These are phyloP conservation scores for Pseudomugil gertrudae DNA, from an alignment of 2,797 vertebrate species.

Conservation along the genomic window DNA sequence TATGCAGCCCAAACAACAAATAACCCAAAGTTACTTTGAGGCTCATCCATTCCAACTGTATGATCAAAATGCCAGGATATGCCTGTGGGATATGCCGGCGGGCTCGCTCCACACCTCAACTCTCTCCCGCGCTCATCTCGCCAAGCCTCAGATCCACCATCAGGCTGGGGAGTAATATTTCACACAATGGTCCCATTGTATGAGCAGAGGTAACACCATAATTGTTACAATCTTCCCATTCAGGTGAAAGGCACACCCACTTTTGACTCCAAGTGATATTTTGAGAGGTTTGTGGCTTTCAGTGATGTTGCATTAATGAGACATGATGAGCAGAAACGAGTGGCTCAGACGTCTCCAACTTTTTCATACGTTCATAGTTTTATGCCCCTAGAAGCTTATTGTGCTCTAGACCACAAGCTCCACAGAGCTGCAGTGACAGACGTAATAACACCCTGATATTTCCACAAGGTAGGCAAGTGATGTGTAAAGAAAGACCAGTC, in stretches of 20 bases:
- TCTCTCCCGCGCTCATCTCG: slow-evolving; percentile 47
- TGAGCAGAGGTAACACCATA: slow-evolving; percentile 66
- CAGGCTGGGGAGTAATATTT: slow-evolving; percentile 51
- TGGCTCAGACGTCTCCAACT: slow-evolving; percentile 50
- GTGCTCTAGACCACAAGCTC: slow-evolving; percentile 31
- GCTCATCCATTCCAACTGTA: slow-evolving; percentile 53
- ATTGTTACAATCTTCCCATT: slow-evolving; percentile 77
- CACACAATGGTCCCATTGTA: slow-evolving; percentile 74
- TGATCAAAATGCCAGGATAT: slow-evolving; percentile 73
- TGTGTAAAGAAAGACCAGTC: slow-evolving; percentile 42
- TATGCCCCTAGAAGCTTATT: neutral
- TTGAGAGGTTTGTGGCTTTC: slow-evolving; percentile 47
- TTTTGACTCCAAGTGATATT: slow-evolving; percentile 55
- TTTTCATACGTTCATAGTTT: slow-evolving; percentile 43
- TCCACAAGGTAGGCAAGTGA: slow-evolving; percentile 47
- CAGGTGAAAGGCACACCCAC: slow-evolving; percentile 70
- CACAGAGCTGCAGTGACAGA: slow-evolving; percentile 48
- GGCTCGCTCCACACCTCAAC: slow-evolving; percentile 63
- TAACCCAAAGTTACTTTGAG: slow-evolving; percentile 60
- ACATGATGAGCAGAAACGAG: slow-evolving; percentile 45
- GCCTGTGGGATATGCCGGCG: slow-evolving; percentile 66
- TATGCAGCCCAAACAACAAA: slow-evolving; percentile 37
- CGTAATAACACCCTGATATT: slow-evolving; percentile 62
- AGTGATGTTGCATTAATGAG: slow-evolving; percentile 52
- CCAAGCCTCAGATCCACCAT: slow-evolving; percentile 73